These are phyloP conservation scores for Arizona elegans DNA, from an alignment of 2,113 vertebrate species.

Conservation along the genomic window DNA sequence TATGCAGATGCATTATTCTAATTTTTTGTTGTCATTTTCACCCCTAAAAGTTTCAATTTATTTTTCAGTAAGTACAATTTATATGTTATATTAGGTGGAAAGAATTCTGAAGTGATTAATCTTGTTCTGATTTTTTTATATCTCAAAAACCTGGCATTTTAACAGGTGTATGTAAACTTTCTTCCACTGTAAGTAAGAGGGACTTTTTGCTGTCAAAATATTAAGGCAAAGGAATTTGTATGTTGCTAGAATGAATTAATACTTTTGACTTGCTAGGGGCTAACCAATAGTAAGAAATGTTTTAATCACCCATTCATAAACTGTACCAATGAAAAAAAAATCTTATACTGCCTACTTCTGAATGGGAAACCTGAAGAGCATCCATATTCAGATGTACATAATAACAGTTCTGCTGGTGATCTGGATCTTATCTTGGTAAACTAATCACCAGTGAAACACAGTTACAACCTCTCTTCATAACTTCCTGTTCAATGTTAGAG, in stretches of 20 bases:
- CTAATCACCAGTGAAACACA: background rate
- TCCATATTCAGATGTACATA: background rate
- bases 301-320: background rate
- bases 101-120: background rate
- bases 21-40: background rate
- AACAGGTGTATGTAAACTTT: background rate
- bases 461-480: background rate
- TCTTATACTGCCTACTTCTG: background rate
- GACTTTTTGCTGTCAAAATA: background rate
- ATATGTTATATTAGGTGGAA: background rate
- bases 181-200: background rate
- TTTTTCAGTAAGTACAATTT: background rate
- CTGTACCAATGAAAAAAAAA: background rate
- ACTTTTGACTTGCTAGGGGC: background rate
- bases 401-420: background rate
- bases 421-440: background rate
- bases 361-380: background rate
- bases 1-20: background rate
- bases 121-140: background rate
- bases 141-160: background rate
- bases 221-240: background rate
- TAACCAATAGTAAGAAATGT: background rate
- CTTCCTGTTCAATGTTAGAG: background rate
- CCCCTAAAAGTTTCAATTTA: background rate
- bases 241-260: background rate